These are phyloP conservation scores for Cyrtodaria siliqua DNA, from an alignment of 2,888 invertebrate genomes.

Conservation along the genomic window DNA sequence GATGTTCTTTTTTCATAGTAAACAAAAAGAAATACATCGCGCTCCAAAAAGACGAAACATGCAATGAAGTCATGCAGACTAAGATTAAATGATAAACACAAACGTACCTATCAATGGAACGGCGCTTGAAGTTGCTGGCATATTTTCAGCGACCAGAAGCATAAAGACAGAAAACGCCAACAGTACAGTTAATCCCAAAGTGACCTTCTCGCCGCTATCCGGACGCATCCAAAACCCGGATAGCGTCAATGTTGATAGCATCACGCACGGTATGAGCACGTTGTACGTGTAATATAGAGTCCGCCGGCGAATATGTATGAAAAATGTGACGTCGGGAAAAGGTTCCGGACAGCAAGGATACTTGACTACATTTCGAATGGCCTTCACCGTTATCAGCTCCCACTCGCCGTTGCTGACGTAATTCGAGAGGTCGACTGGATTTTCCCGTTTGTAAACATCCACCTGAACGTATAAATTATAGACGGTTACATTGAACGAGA, in stretches of 20 bases:
- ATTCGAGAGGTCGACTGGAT: conserved; percentile 81
- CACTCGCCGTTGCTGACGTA: conserved; percentile 84
- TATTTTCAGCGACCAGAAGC: conserved; percentile 86
- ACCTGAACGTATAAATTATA: no score
- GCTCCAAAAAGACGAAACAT: no score
- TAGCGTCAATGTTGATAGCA: conserved; percentile 86
- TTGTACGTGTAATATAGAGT: conserved; percentile 85
- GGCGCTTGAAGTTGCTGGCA: conserved; percentile 86
- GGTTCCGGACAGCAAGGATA: conserved; percentile 84
- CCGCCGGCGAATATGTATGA: conserved; percentile 87
- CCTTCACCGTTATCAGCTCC: conserved; percentile 79
- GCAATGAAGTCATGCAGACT: no score
- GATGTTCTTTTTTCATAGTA: no score
- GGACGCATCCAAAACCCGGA: conserved; percentile 86
- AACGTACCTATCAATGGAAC: conserved; percentile 86
- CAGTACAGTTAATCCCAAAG: conserved; percentile 85
- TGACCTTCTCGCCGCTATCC: conserved; percentile 86
- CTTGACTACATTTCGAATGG: conserved; percentile 80
- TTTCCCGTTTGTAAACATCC: conserved; percentile 78
- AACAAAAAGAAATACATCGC: no score
- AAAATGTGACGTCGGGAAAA: conserved; percentile 86
- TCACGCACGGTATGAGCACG: conserved; percentile 86
- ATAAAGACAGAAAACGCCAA: conserved; percentile 86
- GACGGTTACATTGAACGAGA: no score
- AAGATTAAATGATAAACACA: no score